Conservation (phyloP, 1,140 invertebrate genomes). For the Pachypsylla venusta region DNA sequence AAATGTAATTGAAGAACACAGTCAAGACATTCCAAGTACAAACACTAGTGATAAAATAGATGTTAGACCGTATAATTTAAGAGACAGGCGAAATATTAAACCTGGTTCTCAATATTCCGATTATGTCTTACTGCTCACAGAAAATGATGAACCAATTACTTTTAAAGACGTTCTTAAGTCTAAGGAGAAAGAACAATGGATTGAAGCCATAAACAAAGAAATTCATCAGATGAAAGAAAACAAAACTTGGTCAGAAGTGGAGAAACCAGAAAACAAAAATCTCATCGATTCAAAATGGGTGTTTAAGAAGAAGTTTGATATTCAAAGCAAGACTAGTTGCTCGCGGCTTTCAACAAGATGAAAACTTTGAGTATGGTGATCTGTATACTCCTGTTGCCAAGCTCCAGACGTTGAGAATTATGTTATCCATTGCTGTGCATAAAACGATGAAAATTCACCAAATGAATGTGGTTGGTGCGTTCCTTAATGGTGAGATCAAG, state of each 20-base stretch:
- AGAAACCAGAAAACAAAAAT: conserved; percentile 25
- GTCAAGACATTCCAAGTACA: too few species aligned
- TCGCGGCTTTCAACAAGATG: conserved; percentile 11
- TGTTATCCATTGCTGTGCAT: not conserved
- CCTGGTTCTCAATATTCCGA: too few species aligned
- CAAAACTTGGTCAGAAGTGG: conserved; percentile 27
- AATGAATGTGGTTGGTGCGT: conserved; percentile 27
- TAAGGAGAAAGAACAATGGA: conserved; percentile 14
- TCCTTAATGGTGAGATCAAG: conserved; percentile 30
- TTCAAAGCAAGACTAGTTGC: conserved; percentile 14
- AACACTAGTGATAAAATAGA: too few species aligned
- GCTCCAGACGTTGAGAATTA: not conserved
- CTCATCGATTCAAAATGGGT: conserved; percentile 27
- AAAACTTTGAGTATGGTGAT: conserved; percentile 4
- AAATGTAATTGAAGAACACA: too few species aligned
- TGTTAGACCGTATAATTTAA: too few species aligned
- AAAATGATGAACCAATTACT: not conserved
- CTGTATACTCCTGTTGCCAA: conserved; percentile 14
- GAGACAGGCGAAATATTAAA: too few species aligned
- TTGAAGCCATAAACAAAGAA: conserved; percentile 18
- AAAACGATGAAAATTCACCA: conserved; percentile 22
- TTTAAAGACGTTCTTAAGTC: not conserved
- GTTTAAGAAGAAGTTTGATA: too few species aligned
- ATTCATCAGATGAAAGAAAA: conserved; percentile 17
- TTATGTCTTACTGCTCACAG: too few species aligned